Conservation (phyloP, 2,888 invertebrate genomes). For the Deilephila elpenor region DNA sequence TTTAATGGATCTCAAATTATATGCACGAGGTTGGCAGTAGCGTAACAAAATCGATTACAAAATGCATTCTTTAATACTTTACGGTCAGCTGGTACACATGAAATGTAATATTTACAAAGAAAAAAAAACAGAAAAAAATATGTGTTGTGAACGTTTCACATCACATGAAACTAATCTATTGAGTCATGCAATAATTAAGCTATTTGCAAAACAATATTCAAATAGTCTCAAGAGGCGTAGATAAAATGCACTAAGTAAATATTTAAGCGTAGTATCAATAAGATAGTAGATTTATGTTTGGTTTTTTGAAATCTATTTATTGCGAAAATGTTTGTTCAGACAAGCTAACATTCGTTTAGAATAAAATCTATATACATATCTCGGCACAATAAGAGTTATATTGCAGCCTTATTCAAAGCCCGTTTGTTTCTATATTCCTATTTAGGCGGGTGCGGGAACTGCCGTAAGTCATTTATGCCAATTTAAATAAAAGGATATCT, state of each 20-base stretch:
- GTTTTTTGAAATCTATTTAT: not conserved
- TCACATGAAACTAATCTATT: not conserved
- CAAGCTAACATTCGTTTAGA: not conserved
- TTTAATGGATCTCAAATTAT: too few species aligned
- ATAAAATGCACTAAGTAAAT: not conserved
- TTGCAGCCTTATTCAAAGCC: not conserved
- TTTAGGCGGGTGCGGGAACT: too few species aligned
- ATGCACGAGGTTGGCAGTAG: not conserved
- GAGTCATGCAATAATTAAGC: slow-evolving; percentile 6
- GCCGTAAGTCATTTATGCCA: too few species aligned
- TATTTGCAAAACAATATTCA: not conserved
- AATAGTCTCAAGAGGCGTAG: not conserved
- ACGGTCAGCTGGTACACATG: not conserved
- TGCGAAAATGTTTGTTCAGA: not conserved
- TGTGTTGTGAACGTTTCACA: not conserved
- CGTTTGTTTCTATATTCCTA: too few species aligned
- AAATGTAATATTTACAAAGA: not conserved
- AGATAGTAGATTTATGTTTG: not conserved
- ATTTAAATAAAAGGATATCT: too few species aligned
- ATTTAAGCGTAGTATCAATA: not conserved
- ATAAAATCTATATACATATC: not conserved
- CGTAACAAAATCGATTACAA: not conserved
- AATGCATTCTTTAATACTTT: slow-evolving; percentile 6
- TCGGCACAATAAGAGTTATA: not conserved
- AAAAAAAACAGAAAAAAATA: not conserved